phyloP scores from a whole-genome alignment of 2,888 invertebrate genomes.

The Napeogenes sylphis region DNA sequence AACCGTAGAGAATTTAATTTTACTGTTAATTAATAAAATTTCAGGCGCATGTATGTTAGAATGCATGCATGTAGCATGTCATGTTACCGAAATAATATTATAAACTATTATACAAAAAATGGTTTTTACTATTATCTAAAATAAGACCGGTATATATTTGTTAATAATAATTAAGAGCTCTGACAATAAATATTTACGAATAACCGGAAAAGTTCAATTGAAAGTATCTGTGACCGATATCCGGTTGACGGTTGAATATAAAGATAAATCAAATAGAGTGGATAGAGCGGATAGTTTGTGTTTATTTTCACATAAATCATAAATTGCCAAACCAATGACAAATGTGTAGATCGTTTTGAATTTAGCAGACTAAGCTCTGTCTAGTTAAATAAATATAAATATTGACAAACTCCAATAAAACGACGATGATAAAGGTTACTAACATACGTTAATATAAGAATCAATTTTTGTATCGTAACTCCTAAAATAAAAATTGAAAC shows the following conservation, averaged over 20 bases:
- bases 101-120: no score
- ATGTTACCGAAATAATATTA: no score
- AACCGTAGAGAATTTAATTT: no score
- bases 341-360: slow-evolving; percentile 22
- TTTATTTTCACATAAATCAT: slow-evolving; percentile 16
- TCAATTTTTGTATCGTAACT: neutral
- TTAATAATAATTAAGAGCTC: no score
- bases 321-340: neutral
- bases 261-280: slow-evolving; percentile 15
- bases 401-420: slow-evolving; percentile 6
- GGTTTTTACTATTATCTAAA: no score
- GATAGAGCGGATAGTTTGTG: slow-evolving; percentile 20
- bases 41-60: no score
- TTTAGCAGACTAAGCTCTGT: no score
- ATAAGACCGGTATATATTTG: no score
- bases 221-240: slow-evolving; percentile 11
- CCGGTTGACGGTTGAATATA: slow-evolving; percentile 9
- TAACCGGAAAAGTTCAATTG: slow-evolving; percentile 18
- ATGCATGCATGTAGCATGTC: no score
- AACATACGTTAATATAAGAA: neutral
- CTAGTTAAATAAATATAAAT: no score
- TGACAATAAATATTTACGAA: neutral
- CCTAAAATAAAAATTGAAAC: no score
- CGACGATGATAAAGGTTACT: slow-evolving; percentile 9
- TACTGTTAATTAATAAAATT: no score